Conservation (phyloP, 1,140 invertebrate genomes). For the Ridgeia piscesae region DNA sequence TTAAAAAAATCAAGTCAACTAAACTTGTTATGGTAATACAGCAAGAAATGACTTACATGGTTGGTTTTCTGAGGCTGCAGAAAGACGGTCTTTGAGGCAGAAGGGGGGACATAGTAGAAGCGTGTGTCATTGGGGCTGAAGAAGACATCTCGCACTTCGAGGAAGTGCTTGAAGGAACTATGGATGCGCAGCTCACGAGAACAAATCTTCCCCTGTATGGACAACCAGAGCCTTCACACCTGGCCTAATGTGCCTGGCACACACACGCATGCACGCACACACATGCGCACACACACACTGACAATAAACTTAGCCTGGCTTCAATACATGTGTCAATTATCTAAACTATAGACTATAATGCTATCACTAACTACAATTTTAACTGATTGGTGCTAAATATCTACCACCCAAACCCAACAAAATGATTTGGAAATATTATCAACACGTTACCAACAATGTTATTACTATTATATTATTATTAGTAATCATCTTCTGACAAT, state of each 20-base stretch:
- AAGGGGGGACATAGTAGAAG: slow-evolving; percentile 47
- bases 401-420: too few relatives aligned
- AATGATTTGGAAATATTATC: too few relatives aligned
- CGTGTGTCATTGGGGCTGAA: slow-evolving; percentile 53
- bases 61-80: neutral
- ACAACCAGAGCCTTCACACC: slow-evolving; percentile 16
- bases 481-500: too few relatives aligned
- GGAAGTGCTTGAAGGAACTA: slow-evolving; percentile 73
- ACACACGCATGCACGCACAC: neutral
- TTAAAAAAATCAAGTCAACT: neutral
- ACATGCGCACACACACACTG: neutral
- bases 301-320: neutral
- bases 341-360: too few relatives aligned
- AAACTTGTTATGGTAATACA: neutral
- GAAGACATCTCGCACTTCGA: slow-evolving; percentile 61
- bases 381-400: too few relatives aligned
- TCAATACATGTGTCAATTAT: neutral
- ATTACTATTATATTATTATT: too few relatives aligned
- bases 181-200: slow-evolving; percentile 71
- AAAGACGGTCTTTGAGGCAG: slow-evolving; percentile 21
- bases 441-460: too few relatives aligned
- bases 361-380: too few relatives aligned
- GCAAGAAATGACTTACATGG: neutral
- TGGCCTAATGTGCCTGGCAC: neutral
- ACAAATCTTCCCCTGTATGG: slow-evolving; percentile 75